Base-by-base conservation (phyloP, 2,888 invertebrate species). In the Apomyelois bistriatella region DNA sequence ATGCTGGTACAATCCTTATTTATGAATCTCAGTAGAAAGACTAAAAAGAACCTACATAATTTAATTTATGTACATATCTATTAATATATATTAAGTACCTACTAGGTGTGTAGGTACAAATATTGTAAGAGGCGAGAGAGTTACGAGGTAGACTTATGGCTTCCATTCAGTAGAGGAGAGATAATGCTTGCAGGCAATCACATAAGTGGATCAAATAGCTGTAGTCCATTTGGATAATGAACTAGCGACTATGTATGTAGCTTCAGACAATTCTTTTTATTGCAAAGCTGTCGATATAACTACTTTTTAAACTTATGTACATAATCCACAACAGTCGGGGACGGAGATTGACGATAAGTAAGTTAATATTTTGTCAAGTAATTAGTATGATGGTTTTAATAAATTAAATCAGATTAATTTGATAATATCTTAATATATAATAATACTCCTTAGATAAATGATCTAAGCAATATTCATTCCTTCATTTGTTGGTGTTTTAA, bases 141-240 rank as follows among this genome's bases (percentile, higher is more conserved):
- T 85, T 89, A 87, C 87, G 85, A 83, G 83, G 82, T 84, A 87
- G 84, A 89, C 87, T 85, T 88, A 90, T 86, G 82, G 85, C 78
- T 82, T 81, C 83, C 82, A 88, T 89, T 88, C 88, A 77, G 78
- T 74, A 72, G 76, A 83, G 73, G 74, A 86, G 81, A 89, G 88
- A 88, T 89, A 90, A 90, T 88, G 85, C 83, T 86, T 84, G 85
- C 86, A 88, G 85, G 88, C 89, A 90, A 89, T 90, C 89, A 85
- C 88, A 90, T 88, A 90, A 90, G 89, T 89, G 89, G 88, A 89
- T 90, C 88, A 90, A 88, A 90, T 89, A 90, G 87, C 85, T 87
- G 82, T 82, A 88, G 85, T 89, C 89, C 89, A 90, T 90, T 90
- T 89, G 85, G 82, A 85, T 90, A 90, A 90, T 88, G 89, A 90